These are phyloP conservation scores for Julus scanicus DNA, from an alignment of 2,888 invertebrate species.

Conservation along the genomic window DNA sequence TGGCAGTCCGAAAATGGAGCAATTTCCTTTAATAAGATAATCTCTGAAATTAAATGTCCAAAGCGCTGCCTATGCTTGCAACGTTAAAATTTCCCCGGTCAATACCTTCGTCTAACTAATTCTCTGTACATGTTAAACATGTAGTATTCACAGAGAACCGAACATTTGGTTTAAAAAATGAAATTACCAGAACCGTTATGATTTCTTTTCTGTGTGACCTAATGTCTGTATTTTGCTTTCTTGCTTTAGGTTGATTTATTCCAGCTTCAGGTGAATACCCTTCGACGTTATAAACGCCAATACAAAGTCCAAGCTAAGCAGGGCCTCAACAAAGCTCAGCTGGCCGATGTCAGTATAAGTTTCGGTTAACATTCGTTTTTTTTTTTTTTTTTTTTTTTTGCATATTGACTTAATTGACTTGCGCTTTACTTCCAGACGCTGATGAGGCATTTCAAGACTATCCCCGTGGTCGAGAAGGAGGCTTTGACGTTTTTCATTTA, in stretches of 20 bases:
- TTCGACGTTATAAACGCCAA: constrained; percentile 91
- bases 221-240: constrained; percentile 67
- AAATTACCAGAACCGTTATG: too few species aligned
- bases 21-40: background rate
- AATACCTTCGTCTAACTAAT: too few species aligned
- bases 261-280: constrained; percentile 91
- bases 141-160: too few species aligned
- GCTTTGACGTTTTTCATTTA: constrained; percentile 94
- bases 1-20: background rate
- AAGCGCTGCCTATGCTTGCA: too few species aligned
- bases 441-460: constrained; percentile 94
- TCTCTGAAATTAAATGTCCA: background rate
- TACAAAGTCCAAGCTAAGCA: constrained; percentile 92
- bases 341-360: constrained; percentile 84
- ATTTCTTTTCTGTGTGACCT: constrained; percentile 67
- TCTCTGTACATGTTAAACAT: too few species aligned
- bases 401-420: constrained; percentile 45
- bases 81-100: background rate
- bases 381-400: constrained; percentile 22
- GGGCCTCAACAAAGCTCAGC: constrained; percentile 92
- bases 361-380: background rate
- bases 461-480: constrained; percentile 95
- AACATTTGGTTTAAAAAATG: too few species aligned
- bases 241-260: constrained; percentile 79
- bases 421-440: constrained; percentile 77